Percentiles rank a stretch among this genome's conserved stretches.
These are phyloP conservation scores for Stichopus chloronotus DNA, from an alignment of 35 echinoderm and acorn worm species.

Conservation along the genomic window DNA sequence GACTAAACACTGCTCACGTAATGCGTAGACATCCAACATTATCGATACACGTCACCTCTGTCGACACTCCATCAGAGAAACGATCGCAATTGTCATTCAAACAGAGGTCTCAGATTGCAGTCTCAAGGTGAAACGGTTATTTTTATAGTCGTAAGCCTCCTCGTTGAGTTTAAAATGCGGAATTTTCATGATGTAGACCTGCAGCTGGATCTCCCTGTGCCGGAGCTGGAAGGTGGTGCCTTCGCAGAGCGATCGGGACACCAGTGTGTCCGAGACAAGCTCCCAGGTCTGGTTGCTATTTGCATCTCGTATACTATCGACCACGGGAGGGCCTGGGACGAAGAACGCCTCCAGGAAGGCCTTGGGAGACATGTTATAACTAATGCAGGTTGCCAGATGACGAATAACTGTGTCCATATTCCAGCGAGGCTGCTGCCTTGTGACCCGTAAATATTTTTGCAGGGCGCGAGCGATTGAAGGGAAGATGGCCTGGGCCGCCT, in stretches of 20 bases:
- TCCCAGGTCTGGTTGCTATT: constrained; percentile 74
- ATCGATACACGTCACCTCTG: neutral
- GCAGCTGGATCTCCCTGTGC: constrained; percentile 77
- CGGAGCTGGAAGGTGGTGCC: constrained; percentile 87
- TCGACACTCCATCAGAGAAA: neutral
- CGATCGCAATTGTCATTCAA: constrained; percentile 25
- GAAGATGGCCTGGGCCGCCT: constrained; percentile 97
- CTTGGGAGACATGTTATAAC: constrained; percentile 89
- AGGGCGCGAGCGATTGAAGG: constrained; percentile 91
- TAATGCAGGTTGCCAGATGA: constrained; percentile 92
- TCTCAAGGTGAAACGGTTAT: constrained; percentile 87
- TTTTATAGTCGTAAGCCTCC: constrained; percentile 93
- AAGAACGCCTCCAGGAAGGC: constrained; percentile 95
- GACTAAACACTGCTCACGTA: neutral
- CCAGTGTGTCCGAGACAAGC: constrained; percentile 85
- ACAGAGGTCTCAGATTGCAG: constrained; percentile 98
- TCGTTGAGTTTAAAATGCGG: constrained; percentile 90
- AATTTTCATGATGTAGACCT: constrained; percentile 91
- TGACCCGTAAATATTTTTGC: constrained; percentile 98
- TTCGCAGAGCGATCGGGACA: constrained; percentile 77
- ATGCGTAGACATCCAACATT: constrained; percentile 17
- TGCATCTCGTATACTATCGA: constrained; percentile 67
- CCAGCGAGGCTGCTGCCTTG: constrained; percentile 96
- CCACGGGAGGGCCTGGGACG: constrained; percentile 80
- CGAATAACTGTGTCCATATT: constrained; percentile 90